Evolutionary conservation across 2,113 vertebrate genomes (phyloP).

Genomic region (Psammodynastes pulverulentus): DNA sequence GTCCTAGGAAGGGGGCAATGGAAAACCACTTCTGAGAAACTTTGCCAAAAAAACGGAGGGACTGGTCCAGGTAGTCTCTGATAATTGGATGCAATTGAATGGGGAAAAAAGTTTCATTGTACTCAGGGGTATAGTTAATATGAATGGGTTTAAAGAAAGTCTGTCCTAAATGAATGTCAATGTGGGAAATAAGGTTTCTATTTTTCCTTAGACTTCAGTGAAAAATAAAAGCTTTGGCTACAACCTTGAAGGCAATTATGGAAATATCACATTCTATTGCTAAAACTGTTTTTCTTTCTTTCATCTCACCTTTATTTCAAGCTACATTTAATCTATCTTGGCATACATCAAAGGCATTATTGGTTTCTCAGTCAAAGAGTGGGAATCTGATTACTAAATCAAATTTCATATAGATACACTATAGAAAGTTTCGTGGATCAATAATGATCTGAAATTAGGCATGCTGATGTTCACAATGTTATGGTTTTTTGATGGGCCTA

Average conservation of each 20-base stretch:
- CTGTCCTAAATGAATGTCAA: background rate
- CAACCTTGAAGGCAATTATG: background rate
- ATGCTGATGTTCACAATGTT: background rate
- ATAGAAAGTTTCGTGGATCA: background rate
- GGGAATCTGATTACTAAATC: background rate
- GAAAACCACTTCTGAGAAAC: background rate
- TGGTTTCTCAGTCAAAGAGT: background rate
- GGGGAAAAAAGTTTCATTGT: background rate
- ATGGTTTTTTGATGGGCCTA: background rate
- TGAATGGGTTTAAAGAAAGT: background rate
- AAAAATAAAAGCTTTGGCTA: background rate
- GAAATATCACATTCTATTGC: background rate
- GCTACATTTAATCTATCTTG: background rate
- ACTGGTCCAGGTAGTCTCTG: background rate
- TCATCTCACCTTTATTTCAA: background rate
- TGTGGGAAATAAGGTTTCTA: background rate
- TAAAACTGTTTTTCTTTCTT: background rate
- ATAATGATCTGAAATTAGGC: background rate
- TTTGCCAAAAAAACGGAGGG: background rate
- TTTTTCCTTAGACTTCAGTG: background rate
- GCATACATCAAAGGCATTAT: background rate
- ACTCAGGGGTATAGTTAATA: background rate
- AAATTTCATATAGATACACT: background rate
- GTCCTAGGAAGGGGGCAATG: background rate
- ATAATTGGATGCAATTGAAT: background rate